A percentile compares a stretch with the other conserved stretches of the same genome.
Conservation (phyloP, 2,797 vertebrate genomes). For the Sebastes aleutianus region DNA sequence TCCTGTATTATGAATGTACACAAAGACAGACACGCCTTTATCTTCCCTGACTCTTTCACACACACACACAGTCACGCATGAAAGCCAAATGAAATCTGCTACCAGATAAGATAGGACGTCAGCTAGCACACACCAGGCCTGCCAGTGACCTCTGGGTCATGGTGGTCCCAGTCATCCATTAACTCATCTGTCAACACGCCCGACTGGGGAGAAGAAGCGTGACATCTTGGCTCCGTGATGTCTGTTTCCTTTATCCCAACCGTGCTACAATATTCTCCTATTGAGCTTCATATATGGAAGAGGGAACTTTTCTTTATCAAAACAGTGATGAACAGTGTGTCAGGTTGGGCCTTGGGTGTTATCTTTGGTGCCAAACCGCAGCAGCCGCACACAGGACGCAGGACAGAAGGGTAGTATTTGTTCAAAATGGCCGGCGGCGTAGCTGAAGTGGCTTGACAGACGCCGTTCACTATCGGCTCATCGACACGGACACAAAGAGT, state of each 20-base stretch:
- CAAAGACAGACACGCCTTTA: conserved; percentile 5
- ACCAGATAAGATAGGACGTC: conserved; percentile 22
- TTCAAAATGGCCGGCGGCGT: conserved; percentile 54
- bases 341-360: conserved; percentile 23
- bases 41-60: neutral
- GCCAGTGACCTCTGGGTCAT: conserved; percentile 45
- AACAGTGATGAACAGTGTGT: neutral
- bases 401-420: conserved; percentile 53
- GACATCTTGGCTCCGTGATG: conserved; percentile 30
- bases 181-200: conserved; percentile 69
- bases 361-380: conserved; percentile 50
- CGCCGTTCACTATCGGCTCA: conserved; percentile 57
- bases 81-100: neutral
- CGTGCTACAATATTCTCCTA: neutral
- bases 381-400: conserved; percentile 16
- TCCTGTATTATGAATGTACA: neutral
- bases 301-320: neutral
- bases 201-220: neutral
- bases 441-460: conserved; percentile 53
- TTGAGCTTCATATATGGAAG: neutral
- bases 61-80: neutral
- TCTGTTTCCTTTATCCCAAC: conserved; percentile 23
- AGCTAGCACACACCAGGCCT: neutral
- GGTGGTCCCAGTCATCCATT: conserved; percentile 59
- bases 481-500: conserved; percentile 57